These are phyloP conservation scores for Umimayanthus kanabou DNA, from an alignment of 92 coral and sea anemone species.

Conservation along the genomic window DNA sequence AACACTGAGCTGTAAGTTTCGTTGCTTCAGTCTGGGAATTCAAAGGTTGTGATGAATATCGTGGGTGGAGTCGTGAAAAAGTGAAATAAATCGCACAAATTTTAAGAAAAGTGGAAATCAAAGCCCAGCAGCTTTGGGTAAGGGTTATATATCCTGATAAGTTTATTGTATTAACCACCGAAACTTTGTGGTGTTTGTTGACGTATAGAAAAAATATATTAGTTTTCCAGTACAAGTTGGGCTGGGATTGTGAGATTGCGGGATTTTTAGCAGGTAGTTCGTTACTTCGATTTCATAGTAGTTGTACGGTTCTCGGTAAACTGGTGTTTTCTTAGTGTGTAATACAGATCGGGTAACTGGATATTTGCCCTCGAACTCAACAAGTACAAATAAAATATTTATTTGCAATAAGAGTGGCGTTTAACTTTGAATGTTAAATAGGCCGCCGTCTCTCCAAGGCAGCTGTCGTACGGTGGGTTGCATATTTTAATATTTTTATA, in stretches of 20 bases:
- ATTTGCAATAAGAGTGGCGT: conserved; percentile 2
- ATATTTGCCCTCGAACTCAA: neutral
- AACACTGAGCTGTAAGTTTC: neutral
- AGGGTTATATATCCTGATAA: neutral
- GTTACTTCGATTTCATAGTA: neutral
- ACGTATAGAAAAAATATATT: neutral
- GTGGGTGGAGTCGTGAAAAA: neutral
- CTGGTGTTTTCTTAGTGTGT: neutral
- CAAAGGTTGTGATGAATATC: neutral
- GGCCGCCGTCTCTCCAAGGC: no score
- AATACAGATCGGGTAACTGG: neutral
- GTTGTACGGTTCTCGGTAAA: neutral
- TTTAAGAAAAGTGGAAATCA: neutral
- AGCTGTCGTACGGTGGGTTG: no score
- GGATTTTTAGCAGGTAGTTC: neutral
- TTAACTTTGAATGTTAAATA: neutral
- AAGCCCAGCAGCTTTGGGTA: neutral
- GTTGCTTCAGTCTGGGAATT: neutral
- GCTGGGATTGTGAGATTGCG: neutral
- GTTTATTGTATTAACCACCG: no score
- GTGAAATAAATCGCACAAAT: no score
- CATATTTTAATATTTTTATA: no score
- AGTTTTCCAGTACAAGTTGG: neutral
- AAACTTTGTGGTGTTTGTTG: neutral
- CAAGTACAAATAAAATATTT: conserved; percentile 27